Evolutionary conservation across 2,797 vertebrate genomes (phyloP), one percentile per base, ranked within the genome.

Genomic region (Sebastiscus tertius): DNA sequence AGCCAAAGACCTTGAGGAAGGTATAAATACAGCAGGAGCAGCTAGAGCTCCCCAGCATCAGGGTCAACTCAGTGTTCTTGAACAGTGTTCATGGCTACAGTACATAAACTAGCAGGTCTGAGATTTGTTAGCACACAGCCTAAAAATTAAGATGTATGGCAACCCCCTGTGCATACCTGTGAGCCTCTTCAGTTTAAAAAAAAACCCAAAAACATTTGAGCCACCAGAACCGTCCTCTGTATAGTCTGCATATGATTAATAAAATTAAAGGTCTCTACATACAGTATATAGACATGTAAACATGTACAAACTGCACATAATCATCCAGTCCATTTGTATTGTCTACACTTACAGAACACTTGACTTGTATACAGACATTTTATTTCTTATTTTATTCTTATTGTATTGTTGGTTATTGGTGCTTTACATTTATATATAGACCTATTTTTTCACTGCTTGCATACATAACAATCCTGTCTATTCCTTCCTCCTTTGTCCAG

Each of bases 11-110:
- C 80, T 81, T 77, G 74, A 68, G 31, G n/a, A 49, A 33, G 22
- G 33, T 79, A 86, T 75, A 84, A 81, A 82, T 74, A 85, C 63
- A 79, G 49, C 52, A 80, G 34, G 56, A 33, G 62, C 54, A 82
- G 56, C 63, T 64, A 69, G 59, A 74, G n/a, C 26, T 71, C 24
- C 66, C 31, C 6, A 59, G 59, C 55, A 46, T 73, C 58, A 78
- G 26, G 62, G 80, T 20, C 33, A 60, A 73, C 18, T n/a, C 64
- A 39, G 22, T 42, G 39, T 42, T 42, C 39, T 42, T 42, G 39
- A 42, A 42, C 39, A 63, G 22, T 52, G 74, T 68, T 74, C 52
- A 69, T 31, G 63, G 60, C 33, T 72, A 24, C 36, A 33, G 18
- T 29, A 16, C 14, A 66, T 65, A 20, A 85, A 55, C 20, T 6